Evolutionary conservation across 23 tunicate species (phyloP).

Genomic region (Trididemnum nubilum): DNA sequence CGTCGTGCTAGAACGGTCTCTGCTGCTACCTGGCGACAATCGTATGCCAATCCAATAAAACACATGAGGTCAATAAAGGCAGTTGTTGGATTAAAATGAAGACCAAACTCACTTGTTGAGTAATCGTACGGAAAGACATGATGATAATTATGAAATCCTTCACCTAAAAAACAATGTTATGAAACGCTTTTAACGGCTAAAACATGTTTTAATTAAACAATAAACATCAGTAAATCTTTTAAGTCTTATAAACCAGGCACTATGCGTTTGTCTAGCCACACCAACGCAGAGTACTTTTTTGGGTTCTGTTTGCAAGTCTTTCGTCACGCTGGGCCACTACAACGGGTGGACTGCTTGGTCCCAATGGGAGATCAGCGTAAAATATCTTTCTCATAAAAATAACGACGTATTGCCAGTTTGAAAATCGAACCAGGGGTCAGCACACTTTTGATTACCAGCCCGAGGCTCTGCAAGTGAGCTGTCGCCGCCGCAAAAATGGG

Average conservation of each 20-base stretch:
- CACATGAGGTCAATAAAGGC: conserved; percentile 72
- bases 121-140: conserved; percentile 86
- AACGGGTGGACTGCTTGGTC: too few relatives aligned
- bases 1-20: conserved; percentile 46
- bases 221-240: background rate
- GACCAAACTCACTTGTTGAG: conserved; percentile 71
- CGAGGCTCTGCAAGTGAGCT: too few relatives aligned
- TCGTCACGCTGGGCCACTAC: too few relatives aligned
- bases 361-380: too few relatives aligned
- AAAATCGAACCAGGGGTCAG: background rate
- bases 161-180: conserved; percentile 75
- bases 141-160: conserved; percentile 92
- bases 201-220: background rate
- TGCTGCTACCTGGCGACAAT: conserved; percentile 34
- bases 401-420: too few relatives aligned
- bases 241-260: background rate
- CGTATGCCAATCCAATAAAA: conserved; percentile 61
- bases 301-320: too few relatives aligned
- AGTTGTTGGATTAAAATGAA: conserved; percentile 55
- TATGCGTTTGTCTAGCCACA: too few relatives aligned
- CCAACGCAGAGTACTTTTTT: too few relatives aligned
- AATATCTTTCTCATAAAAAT: too few relatives aligned
- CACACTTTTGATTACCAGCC: too few relatives aligned
- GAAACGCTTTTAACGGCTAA: background rate
- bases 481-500: too few relatives aligned